Evolutionary conservation across 2,797 vertebrate species (phyloP), one percentile per base, ranked within the genome.

Genomic region (Decapterus maruadsi): DNA sequence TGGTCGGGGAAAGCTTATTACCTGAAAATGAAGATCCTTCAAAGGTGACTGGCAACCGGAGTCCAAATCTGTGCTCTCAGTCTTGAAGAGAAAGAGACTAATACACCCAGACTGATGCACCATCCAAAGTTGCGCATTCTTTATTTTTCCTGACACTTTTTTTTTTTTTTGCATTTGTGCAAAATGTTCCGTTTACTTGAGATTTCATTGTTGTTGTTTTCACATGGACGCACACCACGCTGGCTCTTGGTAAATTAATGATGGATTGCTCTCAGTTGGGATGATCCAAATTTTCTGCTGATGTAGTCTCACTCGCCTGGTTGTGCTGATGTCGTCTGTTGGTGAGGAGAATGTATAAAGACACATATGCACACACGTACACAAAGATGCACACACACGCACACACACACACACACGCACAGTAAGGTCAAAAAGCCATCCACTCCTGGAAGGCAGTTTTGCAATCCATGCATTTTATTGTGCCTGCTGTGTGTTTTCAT

Each of bases 301-400:
- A 90, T 82, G 82, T 68, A 20, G 78, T 79, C 77, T 72, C 62
- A 67, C 69, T 64, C 56, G 43, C 48, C 59, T 72, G 58, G 46
- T 82, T 86, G 62, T 89, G 82, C 83, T 87, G 85, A 90, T 81
- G 74, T 72, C 60, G 71, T 81, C 12, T 69, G 56, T 40, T 48
- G 72, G 59, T 77, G 58, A 75, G 56, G n/a, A 40, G 43, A 67
- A 70, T 82, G 26, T 53, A 29, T 46, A 51, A 50, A 62, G 22
- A 77, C 51, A 66, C 14, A 20, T 38, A 65, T 11, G 3, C 12
- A 46, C 22, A 26, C 69, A 71, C 29, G 46, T 53, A 56, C 26
- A 46, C 16, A 36, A 22, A 75, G 40, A 58, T 53, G 38, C 59
- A 67, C 62, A 71, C 53, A 56, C 22, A 67, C 62, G 68, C 53